Conservation (phyloP, 2,797 vertebrate species). For the Setipinna tenuifilis region DNA sequence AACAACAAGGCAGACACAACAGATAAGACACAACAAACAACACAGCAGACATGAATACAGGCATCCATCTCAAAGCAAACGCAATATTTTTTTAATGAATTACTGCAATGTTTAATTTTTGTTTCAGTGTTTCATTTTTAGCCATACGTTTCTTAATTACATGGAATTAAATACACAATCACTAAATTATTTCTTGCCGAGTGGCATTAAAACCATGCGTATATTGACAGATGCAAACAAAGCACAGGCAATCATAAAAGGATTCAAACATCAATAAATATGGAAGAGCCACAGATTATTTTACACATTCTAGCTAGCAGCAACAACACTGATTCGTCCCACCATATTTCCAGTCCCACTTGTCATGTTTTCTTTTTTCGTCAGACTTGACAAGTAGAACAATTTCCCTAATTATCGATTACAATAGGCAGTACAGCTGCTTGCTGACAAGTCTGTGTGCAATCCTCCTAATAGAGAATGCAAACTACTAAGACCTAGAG, state of each 20-base stretch:
- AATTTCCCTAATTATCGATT: not conserved
- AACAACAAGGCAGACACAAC: slow-evolving; percentile 25
- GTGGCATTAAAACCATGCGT: not conserved
- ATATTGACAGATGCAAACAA: not conserved
- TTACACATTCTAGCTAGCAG: not conserved
- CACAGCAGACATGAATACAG: not conserved
- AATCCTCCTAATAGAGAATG: not conserved
- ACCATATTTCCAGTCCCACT: not conserved
- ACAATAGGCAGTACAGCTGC: not conserved
- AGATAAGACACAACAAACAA: not conserved
- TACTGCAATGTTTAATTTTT: too few species aligned
- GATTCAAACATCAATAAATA: not conserved
- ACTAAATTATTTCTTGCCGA: not conserved
- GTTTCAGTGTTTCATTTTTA: not conserved
- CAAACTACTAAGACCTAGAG: not conserved
- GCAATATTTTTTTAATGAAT: too few species aligned
- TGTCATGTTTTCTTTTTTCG: not conserved
- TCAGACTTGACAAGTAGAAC: not conserved
- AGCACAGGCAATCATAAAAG: not conserved
- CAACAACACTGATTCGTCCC: not conserved
- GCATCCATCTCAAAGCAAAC: not conserved
- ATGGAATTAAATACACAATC: not conserved
- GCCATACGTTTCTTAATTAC: not conserved
- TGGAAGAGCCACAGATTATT: not conserved
- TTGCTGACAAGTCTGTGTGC: not conserved